These are phyloP conservation scores for Anas georgica DNA, from an alignment of 2,797 vertebrate species.

Conservation along the genomic window DNA sequence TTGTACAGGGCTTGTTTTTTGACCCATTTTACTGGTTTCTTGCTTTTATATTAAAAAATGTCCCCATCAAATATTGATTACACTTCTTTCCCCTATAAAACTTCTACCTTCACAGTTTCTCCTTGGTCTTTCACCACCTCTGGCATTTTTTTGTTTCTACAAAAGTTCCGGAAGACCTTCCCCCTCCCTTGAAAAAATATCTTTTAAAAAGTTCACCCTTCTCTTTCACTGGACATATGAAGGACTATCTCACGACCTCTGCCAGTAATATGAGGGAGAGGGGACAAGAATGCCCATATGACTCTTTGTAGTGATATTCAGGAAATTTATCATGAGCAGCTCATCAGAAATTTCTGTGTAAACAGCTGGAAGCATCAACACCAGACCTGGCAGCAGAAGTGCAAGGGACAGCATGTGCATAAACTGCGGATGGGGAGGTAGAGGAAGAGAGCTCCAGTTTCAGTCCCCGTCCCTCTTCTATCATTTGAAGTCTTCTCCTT, in stretches of 20 bases:
- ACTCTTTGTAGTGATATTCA: not conserved
- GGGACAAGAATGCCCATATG: not conserved
- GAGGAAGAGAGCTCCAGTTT: not conserved
- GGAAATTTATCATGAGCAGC: not conserved
- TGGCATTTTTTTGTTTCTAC: not conserved
- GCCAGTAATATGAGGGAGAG: not conserved
- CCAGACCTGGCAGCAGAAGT: not conserved
- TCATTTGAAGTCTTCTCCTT: not conserved
- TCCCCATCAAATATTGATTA: not conserved
- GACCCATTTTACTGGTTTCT: not conserved
- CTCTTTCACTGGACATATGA: not conserved
- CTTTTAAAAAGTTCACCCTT: not conserved
- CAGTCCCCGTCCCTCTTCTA: not conserved
- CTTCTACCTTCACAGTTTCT: not conserved
- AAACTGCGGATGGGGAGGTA: not conserved
- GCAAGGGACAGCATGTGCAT: not conserved
- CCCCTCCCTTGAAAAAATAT: not conserved
- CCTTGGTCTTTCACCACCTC: not conserved
- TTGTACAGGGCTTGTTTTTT: not conserved
- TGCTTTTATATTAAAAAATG: not conserved
- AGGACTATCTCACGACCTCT: not conserved
- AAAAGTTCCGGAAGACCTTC: not conserved
- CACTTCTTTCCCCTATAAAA: not conserved
- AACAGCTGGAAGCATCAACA: not conserved
- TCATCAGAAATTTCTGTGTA: not conserved